phyloP scores from a whole-genome alignment of 2,797 vertebrate genomes.

The Chaenodraco wilsoni region DNA sequence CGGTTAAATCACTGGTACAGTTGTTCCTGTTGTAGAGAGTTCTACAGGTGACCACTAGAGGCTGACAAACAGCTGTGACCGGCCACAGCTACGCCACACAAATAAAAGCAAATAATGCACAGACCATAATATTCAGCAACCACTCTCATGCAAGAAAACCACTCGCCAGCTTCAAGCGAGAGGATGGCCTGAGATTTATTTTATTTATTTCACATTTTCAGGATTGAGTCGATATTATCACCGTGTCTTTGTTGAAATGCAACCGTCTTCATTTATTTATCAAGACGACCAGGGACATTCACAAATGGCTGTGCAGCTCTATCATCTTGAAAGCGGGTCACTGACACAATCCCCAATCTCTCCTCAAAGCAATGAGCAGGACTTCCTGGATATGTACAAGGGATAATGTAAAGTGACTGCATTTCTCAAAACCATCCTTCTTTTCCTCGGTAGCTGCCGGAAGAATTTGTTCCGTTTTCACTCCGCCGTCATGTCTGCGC shows the following conservation, averaged over 20 bases:
- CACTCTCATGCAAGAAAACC: slow-evolving; percentile 11
- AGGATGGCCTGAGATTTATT: background rate
- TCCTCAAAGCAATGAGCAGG: slow-evolving; percentile 16
- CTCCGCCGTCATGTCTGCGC: slow-evolving; percentile 37
- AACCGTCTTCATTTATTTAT: background rate
- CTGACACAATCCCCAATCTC: background rate
- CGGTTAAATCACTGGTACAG: background rate
- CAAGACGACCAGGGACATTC: background rate
- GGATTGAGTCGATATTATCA: background rate
- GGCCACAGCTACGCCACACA: slow-evolving; percentile 29
- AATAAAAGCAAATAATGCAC: slow-evolving; percentile 37
- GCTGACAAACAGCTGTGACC: slow-evolving; percentile 78
- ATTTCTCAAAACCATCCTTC: slow-evolving; percentile 34
- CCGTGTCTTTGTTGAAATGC: background rate
- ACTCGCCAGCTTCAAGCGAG: background rate
- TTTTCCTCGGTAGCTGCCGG: slow-evolving; percentile 7
- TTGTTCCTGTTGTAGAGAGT: slow-evolving; percentile 23
- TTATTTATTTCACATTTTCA: slow-evolving; percentile 17
- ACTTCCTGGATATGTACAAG: slow-evolving; percentile 20
- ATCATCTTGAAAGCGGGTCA: background rate
- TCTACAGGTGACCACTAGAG: slow-evolving; percentile 79
- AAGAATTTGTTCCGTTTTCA: slow-evolving; percentile 32
- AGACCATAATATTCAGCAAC: slow-evolving; percentile 19
- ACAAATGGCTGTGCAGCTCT: background rate
- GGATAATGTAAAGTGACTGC: slow-evolving; percentile 29